phyloP scores from a whole-genome alignment of 2,888 invertebrate genomes.

The Apamea crenata region DNA sequence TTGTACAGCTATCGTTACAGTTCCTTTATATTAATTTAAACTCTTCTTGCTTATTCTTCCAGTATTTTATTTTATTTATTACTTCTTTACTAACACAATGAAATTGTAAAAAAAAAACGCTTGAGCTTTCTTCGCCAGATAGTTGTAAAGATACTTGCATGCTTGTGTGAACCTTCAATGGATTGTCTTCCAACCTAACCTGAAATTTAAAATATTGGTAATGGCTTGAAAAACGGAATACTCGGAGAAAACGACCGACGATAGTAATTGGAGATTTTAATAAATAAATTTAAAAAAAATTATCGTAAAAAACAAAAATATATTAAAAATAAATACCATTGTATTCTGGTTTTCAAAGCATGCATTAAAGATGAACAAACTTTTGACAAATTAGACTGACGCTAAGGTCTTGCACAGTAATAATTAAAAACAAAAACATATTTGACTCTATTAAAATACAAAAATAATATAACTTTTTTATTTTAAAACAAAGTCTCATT shows the following conservation, averaged over 20 bases:
- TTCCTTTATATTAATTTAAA: constrained; percentile 60
- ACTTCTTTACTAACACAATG: constrained; percentile 43
- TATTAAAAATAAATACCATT: not conserved
- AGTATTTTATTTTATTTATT: constrained; percentile 45
- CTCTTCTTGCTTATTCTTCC: constrained; percentile 55
- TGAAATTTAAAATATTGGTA: constrained; percentile 28
- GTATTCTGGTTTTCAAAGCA: constrained; percentile 59
- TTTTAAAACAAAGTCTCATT: constrained; percentile 39
- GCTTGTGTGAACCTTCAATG: constrained; percentile 52
- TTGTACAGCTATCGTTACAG: constrained; percentile 63
- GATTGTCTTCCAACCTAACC: constrained; percentile 36
- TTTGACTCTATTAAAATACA: not conserved
- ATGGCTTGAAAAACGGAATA: constrained; percentile 58
- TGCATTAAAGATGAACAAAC: constrained; percentile 23
- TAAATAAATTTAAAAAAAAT: too few relatives aligned
- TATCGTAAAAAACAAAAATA: not conserved
- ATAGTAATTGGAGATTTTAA: too few relatives aligned
- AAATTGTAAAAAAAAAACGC: constrained; percentile 64
- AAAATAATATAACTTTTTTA: not conserved
- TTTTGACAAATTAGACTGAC: constrained; percentile 59
- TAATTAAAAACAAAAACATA: not conserved
- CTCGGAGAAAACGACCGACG: too few relatives aligned
- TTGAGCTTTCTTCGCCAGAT: constrained; percentile 72
- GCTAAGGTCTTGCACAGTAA: not conserved
- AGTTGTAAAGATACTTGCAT: constrained; percentile 60